Percentiles rank a stretch among this genome's conserved stretches.
Conservation (phyloP, 2,888 invertebrate genomes). For the Nezara viridula region DNA sequence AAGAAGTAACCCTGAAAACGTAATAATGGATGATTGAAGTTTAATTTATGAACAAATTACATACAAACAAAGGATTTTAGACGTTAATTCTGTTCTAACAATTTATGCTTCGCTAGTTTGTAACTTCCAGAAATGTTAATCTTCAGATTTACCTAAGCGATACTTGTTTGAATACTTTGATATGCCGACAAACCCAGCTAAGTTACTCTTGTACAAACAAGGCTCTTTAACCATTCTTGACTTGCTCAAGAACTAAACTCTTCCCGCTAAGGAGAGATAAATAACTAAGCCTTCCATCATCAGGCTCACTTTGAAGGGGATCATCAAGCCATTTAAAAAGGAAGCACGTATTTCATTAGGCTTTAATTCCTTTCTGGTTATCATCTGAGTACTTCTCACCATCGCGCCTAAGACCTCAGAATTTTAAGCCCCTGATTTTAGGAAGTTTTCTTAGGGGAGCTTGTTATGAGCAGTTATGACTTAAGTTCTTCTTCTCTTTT, state of each 20-base stretch:
- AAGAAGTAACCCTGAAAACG: too few relatives aligned
- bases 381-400: not conserved
- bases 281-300: not conserved
- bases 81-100: too few relatives aligned
- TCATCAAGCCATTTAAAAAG: constrained; percentile 7
- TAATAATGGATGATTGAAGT: too few relatives aligned
- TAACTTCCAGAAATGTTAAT: not conserved
- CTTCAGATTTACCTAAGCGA: not conserved
- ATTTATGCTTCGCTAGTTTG: too few relatives aligned
- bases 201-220: not conserved
- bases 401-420: not conserved
- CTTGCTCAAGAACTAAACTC: not conserved
- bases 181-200: not conserved
- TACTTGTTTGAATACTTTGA: not conserved
- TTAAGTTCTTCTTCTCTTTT: not conserved
- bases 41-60: too few relatives aligned
- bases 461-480: not conserved
- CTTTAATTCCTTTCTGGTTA: not conserved
- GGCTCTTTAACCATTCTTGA: not conserved
- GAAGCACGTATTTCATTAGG: constrained; percentile 21
- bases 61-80: too few relatives aligned
- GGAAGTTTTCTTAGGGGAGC: constrained; percentile 6
- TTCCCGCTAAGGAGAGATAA: not conserved
- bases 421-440: not conserved
- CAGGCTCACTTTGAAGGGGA: not conserved